These are phyloP conservation scores for Aspidoscelis tigris DNA, from an alignment of 2,113 vertebrate genomes.

Conservation along the genomic window DNA sequence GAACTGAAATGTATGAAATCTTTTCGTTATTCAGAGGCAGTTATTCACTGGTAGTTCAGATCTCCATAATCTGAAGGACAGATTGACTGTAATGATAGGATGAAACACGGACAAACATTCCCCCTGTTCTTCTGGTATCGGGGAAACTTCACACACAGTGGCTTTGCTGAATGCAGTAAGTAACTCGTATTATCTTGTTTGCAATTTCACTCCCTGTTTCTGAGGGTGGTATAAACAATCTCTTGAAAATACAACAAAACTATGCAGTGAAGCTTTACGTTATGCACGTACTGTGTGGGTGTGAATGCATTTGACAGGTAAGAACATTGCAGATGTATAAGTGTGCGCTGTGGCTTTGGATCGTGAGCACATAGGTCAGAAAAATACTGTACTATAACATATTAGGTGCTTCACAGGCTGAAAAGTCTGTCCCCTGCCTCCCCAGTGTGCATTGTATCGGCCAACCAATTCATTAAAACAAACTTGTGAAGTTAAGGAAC, in stretches of 20 bases:
- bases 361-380: not conserved
- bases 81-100: not conserved
- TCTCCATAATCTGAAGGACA: not conserved
- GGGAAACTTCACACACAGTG: no score
- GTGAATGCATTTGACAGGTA: not conserved
- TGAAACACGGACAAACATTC: not conserved
- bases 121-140: no score
- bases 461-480: not conserved
- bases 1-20: no score
- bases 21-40: not conserved
- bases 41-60: no score
- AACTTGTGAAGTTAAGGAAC: not conserved
- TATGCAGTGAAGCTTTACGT: no score
- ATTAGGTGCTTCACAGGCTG: not conserved
- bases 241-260: not conserved
- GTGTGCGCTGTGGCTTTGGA: not conserved
- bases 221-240: not conserved
- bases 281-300: not conserved
- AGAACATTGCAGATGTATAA: not conserved
- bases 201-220: not conserved
- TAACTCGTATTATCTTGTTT: not conserved
- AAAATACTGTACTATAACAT: no score
- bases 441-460: not conserved
- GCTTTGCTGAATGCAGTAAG: no score
- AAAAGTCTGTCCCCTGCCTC: no score